Base-by-base conservation (phyloP, 1,140 invertebrate species). In the Aphidius gifuensis region DNA sequence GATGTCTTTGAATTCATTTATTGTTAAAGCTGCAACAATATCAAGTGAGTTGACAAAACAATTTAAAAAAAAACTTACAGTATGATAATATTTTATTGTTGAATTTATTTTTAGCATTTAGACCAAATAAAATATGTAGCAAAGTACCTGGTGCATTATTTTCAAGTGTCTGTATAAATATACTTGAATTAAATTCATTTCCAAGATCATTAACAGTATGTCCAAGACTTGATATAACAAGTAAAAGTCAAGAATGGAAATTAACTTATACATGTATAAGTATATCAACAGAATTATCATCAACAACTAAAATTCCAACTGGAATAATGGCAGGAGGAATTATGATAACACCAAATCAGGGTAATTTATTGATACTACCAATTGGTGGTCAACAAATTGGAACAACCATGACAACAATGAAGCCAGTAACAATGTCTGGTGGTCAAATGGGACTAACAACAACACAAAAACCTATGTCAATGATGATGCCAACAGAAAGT, bases 71-170 rank as follows among this genome's bases (percentile, higher is more conserved):
- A 54, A 6, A 6, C 7, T 9, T 54, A 11, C 38, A 56, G 7
- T 8, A 53, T n/a, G 8, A 49, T 43, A 62, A 55, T 8, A 50
- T 56, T 49, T 39, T 11, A 54, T 21, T 58, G 23, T 8, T 44
- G 43, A 39, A 55, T 50, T 45, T 57, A 58, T 51, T 64, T 67
- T n/a, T 46, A 73, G 74, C 67, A 58, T 74, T 69, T 9, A 68
- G 64, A 38, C 61, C 68, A 3, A 66, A 75, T 0, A 71, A 70
- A 55, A 66, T 74, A 5, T 80, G 78, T 47, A 40, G 64, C 1
- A 6, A 61, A 3, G 61, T 79, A 57, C 76, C 78, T 5, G 69
- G 73, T n/a, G 69, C 74, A 39, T 23, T 74, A 23, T 80, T 74
- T 46, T 76, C 78, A 6, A 62, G 66, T 11, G 70, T 69, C 5